A percentile compares a stretch with the other conserved stretches of the same genome.
phyloP scores from a whole-genome alignment of 92 coral and sea anemone species.

The Epizoanthus rinbou region DNA sequence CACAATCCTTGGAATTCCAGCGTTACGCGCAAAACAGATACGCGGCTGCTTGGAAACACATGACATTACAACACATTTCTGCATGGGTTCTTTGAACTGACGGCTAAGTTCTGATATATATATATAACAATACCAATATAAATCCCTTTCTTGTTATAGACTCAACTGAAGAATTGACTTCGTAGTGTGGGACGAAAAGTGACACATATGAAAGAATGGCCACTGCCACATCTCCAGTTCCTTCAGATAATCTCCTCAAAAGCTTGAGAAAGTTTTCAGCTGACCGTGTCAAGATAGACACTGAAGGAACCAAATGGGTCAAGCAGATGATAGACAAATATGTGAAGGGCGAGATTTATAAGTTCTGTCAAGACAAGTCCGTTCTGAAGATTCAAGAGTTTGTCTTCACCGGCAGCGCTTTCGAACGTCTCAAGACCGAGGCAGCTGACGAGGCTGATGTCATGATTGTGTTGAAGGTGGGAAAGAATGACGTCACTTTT shows the following conservation, averaged over 20 bases:
- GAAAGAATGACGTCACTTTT: slow-evolving; percentile 47
- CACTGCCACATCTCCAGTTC: too few species aligned
- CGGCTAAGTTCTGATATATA: too few species aligned
- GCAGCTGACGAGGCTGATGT: slow-evolving; percentile 90
- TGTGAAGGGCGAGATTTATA: slow-evolving; percentile 51
- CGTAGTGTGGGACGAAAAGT: too few species aligned
- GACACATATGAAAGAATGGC: too few species aligned
- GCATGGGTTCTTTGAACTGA: too few species aligned
- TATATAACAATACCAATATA: too few species aligned
- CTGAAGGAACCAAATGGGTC: slow-evolving; percentile 56
- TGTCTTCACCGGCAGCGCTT: slow-evolving; percentile 81
- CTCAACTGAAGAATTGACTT: too few species aligned
- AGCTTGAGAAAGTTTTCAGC: slow-evolving; percentile 58
- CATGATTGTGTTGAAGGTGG: slow-evolving; percentile 67
- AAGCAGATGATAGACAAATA: slow-evolving; percentile 56
- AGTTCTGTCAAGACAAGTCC: slow-evolving; percentile 47
- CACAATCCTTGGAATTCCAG: too few species aligned
- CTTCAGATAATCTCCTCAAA: neutral
- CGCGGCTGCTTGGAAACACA: too few species aligned
- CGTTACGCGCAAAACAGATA: too few species aligned
- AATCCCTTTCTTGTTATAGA: too few species aligned
- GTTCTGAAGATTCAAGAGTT: slow-evolving; percentile 54
- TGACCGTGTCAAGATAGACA: slow-evolving; percentile 66
- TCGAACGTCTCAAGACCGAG: slow-evolving; percentile 79
- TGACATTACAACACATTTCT: too few species aligned